Evolutionary conservation across 64 coral and sea anemone genomes (phyloP).

Genomic region (Pocillopora damicornis): DNA sequence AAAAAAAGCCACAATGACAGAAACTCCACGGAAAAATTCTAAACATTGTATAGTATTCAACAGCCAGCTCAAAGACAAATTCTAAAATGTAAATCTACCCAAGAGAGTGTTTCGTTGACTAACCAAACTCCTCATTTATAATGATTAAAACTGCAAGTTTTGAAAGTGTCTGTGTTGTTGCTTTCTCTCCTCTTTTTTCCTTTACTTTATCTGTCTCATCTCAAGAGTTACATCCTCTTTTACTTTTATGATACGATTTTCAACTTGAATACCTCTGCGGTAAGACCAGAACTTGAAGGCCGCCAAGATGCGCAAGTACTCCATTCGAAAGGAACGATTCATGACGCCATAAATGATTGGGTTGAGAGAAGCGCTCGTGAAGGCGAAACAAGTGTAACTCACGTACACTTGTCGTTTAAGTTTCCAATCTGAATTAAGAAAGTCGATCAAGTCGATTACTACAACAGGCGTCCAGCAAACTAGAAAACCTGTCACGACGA

Average conservation of each 20-base stretch:
- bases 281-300: not conserved
- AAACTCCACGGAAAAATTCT: no score
- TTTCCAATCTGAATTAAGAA: conserved; percentile 25
- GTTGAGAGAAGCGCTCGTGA: conserved; percentile 34
- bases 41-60: no score
- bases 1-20: no score
- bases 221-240: not conserved
- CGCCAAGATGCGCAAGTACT: conserved; percentile 33
- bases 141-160: no score
- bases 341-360: conserved; percentile 43
- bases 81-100: no score
- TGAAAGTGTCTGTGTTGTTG: no score
- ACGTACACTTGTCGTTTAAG: conserved; percentile 25
- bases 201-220: not conserved
- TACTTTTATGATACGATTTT: not conserved
- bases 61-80: no score
- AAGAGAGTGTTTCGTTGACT: no score
- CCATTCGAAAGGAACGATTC: conserved; percentile 35
- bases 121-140: no score
- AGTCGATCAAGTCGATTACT: conserved; percentile 35
- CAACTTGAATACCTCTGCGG: not conserved
- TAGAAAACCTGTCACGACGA: conserved; percentile 30
- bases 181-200: no score
- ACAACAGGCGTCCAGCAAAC: conserved; percentile 50
- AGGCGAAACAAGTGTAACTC: conserved; percentile 44